These are phyloP conservation scores for Dipodomys stephensi DNA, from an alignment of 2,113 vertebrate species.

Conservation along the genomic window DNA sequence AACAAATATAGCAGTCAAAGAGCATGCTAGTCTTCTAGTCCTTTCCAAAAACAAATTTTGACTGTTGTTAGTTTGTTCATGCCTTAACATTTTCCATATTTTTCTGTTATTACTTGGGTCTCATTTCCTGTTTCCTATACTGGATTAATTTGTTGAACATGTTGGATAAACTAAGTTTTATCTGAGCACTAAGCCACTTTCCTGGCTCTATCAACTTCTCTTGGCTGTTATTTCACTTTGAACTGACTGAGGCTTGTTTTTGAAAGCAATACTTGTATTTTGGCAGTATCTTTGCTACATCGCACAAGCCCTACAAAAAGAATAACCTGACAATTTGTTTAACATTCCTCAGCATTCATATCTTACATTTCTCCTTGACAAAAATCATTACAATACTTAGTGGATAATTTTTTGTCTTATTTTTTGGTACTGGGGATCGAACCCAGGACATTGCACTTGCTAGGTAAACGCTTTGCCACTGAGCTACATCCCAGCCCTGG, in stretches of 20 bases:
- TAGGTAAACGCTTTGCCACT: too few species aligned
- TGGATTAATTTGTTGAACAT: not conserved
- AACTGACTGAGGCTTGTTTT: not conserved
- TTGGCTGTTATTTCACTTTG: not conserved
- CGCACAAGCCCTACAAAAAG: too few species aligned
- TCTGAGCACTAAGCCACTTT: too few species aligned
- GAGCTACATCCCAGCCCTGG: too few species aligned
- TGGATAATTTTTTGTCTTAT: too few species aligned
- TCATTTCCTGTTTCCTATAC: slow-evolving; percentile 36
- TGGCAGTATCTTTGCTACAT: too few species aligned
- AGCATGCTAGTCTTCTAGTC: not conserved
- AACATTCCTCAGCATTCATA: too few species aligned
- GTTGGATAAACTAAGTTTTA: slow-evolving; percentile 18
- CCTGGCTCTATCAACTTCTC: not conserved
- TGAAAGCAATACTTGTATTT: not conserved
- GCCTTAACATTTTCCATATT: not conserved
- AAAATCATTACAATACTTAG: too few species aligned
- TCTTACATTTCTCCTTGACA: too few species aligned
- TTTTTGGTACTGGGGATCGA: too few species aligned
- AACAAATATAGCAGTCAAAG: not conserved
- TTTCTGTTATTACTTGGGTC: slow-evolving; percentile 31
- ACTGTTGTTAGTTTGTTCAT: not conserved
- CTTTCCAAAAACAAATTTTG: slow-evolving; percentile 2
- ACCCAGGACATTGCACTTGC: too few species aligned
- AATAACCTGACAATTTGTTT: too few species aligned